These are phyloP conservation scores for Limnephilus rhombicus DNA, from an alignment of 2,888 invertebrate genomes.

Conservation along the genomic window DNA sequence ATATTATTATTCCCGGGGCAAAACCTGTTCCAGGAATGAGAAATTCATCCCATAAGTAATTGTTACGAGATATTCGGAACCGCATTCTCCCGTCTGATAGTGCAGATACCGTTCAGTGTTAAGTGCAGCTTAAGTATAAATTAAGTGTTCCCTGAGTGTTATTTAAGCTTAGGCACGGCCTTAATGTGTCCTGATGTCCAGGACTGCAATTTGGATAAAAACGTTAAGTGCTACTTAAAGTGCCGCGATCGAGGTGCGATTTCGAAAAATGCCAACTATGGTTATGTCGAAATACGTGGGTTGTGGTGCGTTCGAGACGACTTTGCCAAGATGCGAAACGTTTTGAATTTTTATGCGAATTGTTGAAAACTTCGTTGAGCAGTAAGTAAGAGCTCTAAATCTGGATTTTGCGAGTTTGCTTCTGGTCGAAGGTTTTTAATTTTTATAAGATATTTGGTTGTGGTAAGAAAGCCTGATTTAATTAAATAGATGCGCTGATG, in stretches of 20 bases:
- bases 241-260: constrained; percentile 34
- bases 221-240: constrained; percentile 41
- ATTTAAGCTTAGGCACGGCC: constrained; percentile 32
- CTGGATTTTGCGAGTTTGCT: background rate
- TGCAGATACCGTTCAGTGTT: constrained; percentile 26
- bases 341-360: background rate
- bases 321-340: background rate
- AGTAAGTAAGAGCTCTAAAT: background rate
- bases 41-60: background rate
- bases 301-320: background rate
- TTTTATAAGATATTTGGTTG: too few relatives aligned
- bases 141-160: background rate
- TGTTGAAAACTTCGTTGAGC: background rate
- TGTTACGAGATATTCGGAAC: background rate
- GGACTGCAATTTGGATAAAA: constrained; percentile 54
- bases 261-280: constrained; percentile 8
- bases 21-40: background rate
- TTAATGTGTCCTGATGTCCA: constrained; percentile 50
- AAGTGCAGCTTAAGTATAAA: constrained; percentile 1
- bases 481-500: too few relatives aligned
- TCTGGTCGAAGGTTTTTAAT: too few relatives aligned
- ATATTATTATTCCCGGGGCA: background rate
- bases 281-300: background rate
- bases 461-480: too few relatives aligned
- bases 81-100: constrained; percentile 47